Evolutionary conservation across 1,140 invertebrate species (phyloP).

Genomic region (Planococcus citri): DNA sequence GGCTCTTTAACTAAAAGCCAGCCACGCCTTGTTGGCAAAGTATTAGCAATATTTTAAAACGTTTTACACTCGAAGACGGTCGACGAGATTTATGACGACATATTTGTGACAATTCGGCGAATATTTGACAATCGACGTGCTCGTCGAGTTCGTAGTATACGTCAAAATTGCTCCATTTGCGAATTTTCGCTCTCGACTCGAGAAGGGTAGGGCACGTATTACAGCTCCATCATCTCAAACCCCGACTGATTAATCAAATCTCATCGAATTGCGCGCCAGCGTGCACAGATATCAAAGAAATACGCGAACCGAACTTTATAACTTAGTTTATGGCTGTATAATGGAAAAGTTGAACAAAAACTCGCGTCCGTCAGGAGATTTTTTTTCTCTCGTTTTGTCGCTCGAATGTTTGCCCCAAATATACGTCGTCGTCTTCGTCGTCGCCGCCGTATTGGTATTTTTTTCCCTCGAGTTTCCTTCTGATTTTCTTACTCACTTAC

Average conservation of each 20-base stretch:
- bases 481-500: too few relatives aligned
- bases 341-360: constrained; percentile 1
- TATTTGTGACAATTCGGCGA: neutral
- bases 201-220: too few relatives aligned
- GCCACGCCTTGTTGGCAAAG: neutral
- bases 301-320: neutral
- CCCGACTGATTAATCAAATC: neutral
- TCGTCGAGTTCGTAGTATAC: too few relatives aligned
- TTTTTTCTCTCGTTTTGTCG: neutral
- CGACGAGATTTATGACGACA: neutral
- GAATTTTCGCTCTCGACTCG: too few relatives aligned
- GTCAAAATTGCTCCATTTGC: too few relatives aligned
- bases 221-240: neutral
- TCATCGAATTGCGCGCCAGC: neutral
- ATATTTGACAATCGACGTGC: neutral
- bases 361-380: neutral
- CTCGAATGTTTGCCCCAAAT: too few relatives aligned
- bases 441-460: too few relatives aligned
- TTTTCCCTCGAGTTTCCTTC: too few relatives aligned
- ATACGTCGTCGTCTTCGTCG: too few relatives aligned
- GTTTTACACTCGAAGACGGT: neutral
- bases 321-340: neutral
- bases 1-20: neutral
- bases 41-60: constrained; percentile 8
- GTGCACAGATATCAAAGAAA: constrained; percentile 1